Evolutionary conservation across 2,113 vertebrate species (phyloP), one percentile per base, ranked within the genome.

Genomic region (Myrmophylax atrothorax): DNA sequence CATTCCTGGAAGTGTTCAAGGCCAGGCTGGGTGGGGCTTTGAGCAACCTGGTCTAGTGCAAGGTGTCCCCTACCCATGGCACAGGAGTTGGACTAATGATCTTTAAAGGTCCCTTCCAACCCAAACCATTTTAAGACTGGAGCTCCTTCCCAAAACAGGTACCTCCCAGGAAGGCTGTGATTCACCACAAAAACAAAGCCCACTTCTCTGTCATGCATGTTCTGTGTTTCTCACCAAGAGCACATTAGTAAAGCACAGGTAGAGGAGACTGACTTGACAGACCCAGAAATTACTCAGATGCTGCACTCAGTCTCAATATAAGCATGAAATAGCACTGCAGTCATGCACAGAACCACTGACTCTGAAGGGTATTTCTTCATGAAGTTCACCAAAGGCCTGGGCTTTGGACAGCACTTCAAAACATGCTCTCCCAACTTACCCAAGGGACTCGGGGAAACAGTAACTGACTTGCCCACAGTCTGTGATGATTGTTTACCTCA

Each of bases 341-440:
- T 28, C 69, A 66, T 5, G 29, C 63, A 55, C 23, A 83, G 66
- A 79, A 79, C 58, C 70, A 76, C 63, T 83, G 84, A 47, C 68
- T 85, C 75, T 55, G 31, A 49, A 33, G 60, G 10, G 9, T 47
- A 52, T 84, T 81, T 68, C 84, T 53, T 52, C 69, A 37, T 7
- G 23, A n/a, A 53, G 53, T 5, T 83, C 85, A 88, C 58, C 50
- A 53, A 80, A 88, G 76, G 68, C 47, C 55, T 86, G 35, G 68
- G 76, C 70, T 84, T 95, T 84, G 74, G 89, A 44, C 40, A 79
- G 59, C 75, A 60, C 68, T 93, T 84, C 94, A 81, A 77, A 94
- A 91, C 29, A 77, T 0, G 0, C 38, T 67, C 72, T 84, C 83
- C 68, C 18, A 14, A 29, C 44, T 81, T 77, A 89, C 38, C 72